Evolutionary conservation across 2,888 invertebrate species (phyloP).

Genomic region (Limnephilus rhombicus): DNA sequence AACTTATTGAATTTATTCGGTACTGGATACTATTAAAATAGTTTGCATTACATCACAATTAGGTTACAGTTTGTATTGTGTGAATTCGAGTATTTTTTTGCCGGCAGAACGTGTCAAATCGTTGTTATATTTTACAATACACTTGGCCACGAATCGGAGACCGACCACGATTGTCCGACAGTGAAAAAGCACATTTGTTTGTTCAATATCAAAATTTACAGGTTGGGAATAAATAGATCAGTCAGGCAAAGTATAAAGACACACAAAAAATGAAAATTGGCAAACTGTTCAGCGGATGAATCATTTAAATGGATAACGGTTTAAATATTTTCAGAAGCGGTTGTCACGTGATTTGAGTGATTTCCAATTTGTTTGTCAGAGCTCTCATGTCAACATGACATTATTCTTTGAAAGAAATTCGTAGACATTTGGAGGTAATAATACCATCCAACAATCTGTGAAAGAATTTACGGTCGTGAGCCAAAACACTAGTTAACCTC

Average conservation of each 20-base stretch:
- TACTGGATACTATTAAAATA: constrained; percentile 13
- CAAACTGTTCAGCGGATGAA: constrained; percentile 29
- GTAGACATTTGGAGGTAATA: background rate
- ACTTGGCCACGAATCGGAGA: constrained; percentile 4
- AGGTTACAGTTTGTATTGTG: constrained; percentile 31
- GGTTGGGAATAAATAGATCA: constrained; percentile 47
- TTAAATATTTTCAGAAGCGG: background rate
- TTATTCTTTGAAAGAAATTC: background rate
- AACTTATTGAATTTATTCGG: constrained; percentile 12
- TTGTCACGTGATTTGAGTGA: constrained; percentile 23
- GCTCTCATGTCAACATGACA: background rate
- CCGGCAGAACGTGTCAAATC: constrained; percentile 14
- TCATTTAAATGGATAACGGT: constrained; percentile 35
- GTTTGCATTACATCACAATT: constrained; percentile 22
- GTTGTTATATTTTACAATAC: constrained; percentile 8
- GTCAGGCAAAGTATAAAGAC: constrained; percentile 13
- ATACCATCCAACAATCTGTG: background rate
- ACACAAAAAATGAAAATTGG: constrained; percentile 31
- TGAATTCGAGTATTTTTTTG: constrained; percentile 34
- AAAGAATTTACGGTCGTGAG: background rate
- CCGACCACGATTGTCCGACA: constrained; percentile 33
- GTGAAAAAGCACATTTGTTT: constrained; percentile 45
- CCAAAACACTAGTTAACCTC: background rate
- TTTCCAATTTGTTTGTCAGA: constrained; percentile 15
- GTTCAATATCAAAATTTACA: constrained; percentile 37